Evolutionary conservation across 2,113 vertebrate species (phyloP).

Genomic region (Trogon surrucura): DNA sequence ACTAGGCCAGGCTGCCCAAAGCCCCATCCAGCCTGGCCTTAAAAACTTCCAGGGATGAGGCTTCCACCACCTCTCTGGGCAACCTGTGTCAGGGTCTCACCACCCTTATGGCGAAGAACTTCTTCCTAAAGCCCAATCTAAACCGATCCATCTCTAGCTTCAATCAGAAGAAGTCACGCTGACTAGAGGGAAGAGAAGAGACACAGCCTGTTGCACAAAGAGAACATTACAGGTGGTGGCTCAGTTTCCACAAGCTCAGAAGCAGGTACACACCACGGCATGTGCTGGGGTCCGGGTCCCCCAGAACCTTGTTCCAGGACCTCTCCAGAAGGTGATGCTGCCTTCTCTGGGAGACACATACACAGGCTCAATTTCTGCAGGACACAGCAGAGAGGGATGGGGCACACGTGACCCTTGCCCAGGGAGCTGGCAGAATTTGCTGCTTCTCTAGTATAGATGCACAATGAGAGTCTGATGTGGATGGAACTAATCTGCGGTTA

Average conservation of each 20-base stretch:
- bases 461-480: background rate
- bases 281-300: background rate
- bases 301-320: background rate
- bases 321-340: background rate
- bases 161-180: background rate
- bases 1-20: too few relatives aligned
- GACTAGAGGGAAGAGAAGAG: background rate
- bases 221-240: rapidly evolving
- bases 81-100: too few relatives aligned
- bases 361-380: background rate
- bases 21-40: too few relatives aligned
- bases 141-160: too few relatives aligned
- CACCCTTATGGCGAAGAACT: too few relatives aligned
- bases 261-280: rapidly evolving
- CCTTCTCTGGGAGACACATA: background rate
- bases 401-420: background rate
- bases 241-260: background rate
- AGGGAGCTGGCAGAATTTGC: background rate
- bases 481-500: background rate
- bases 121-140: too few relatives aligned
- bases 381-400: background rate
- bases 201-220: background rate
- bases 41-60: too few relatives aligned
- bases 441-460: background rate
- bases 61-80: too few relatives aligned